Conservation (phyloP, 2,797 vertebrate genomes). For the Loris lydekkerianus region DNA sequence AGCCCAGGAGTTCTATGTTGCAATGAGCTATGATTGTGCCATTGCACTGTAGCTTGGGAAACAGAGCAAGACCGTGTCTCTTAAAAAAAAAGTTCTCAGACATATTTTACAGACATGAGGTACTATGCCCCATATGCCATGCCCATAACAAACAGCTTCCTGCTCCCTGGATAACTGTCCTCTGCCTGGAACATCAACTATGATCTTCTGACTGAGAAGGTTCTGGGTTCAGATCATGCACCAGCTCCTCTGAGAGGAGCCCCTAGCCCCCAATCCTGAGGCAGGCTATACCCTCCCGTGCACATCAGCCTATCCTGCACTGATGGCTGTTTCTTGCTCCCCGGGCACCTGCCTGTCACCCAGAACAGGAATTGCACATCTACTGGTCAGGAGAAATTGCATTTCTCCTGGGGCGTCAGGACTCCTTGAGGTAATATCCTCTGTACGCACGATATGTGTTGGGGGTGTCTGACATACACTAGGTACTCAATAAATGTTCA, state of each 20-base stretch:
- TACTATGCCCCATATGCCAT: accelerated
- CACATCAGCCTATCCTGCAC: not conserved
- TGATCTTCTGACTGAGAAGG: not conserved
- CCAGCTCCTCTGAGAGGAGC: not conserved
- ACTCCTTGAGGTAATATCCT: not conserved
- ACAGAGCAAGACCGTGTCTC: not conserved
- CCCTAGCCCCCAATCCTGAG: not conserved
- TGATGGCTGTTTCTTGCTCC: not conserved
- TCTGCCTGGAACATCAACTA: not conserved
- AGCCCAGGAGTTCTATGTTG: not conserved
- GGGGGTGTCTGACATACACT: not conserved
- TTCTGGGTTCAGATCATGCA: not conserved
- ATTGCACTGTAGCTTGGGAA: not conserved
- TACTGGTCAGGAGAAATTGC: not conserved
- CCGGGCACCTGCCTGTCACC: accelerated
- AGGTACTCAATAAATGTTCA: not conserved
- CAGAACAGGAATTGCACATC: not conserved
- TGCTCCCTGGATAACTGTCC: not conserved
- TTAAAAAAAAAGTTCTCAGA: not conserved
- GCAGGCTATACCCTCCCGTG: not conserved
- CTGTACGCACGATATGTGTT: not conserved
- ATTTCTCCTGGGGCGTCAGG: not conserved
- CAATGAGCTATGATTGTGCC: not conserved
- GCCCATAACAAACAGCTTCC: accelerated
- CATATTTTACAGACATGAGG: not conserved